Conservation (phyloP, 1,140 invertebrate genomes). For the Neoseiulus cucumeris region DNA sequence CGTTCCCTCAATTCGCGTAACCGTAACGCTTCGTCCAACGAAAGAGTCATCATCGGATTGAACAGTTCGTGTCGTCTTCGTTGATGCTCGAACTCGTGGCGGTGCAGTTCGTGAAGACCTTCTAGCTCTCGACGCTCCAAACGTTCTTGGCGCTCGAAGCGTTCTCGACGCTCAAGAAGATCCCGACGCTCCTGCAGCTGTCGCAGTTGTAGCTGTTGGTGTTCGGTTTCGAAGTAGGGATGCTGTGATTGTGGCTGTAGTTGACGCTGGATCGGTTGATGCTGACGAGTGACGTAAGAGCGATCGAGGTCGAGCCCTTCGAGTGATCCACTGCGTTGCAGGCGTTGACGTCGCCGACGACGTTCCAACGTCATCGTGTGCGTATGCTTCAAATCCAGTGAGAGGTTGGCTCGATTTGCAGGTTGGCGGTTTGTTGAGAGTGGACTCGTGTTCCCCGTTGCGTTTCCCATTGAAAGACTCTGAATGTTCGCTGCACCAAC, state of each 20-base stretch:
- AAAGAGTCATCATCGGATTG: conserved; percentile 3
- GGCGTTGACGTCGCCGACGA: neutral
- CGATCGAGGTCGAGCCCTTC: no score
- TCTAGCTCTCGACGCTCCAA: neutral
- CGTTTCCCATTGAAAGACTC: conserved; percentile 7
- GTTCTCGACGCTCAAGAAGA: neutral
- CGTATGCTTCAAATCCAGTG: conserved; percentile 3
- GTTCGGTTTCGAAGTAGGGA: neutral
- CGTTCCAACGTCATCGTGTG: conserved; percentile 5
- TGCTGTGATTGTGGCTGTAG: neutral
- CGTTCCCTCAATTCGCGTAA: neutral
- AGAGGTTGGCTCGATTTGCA: neutral
- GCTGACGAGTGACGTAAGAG: no score
- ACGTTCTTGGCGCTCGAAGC: neutral
- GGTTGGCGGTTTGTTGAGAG: neutral
- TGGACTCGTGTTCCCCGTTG: neutral
- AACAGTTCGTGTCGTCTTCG: neutral
- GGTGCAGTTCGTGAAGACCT: neutral
- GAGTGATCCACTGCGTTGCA: no score
- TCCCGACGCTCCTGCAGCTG: neutral
- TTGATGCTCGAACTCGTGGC: neutral
- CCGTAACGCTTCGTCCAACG: neutral
- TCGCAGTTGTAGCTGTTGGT: neutral
- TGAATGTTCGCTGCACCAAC: neutral
- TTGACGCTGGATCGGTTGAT: no score